Evolutionary conservation across 2,113 vertebrate genomes (phyloP).

Genomic region (Prietella phreatophila): DNA sequence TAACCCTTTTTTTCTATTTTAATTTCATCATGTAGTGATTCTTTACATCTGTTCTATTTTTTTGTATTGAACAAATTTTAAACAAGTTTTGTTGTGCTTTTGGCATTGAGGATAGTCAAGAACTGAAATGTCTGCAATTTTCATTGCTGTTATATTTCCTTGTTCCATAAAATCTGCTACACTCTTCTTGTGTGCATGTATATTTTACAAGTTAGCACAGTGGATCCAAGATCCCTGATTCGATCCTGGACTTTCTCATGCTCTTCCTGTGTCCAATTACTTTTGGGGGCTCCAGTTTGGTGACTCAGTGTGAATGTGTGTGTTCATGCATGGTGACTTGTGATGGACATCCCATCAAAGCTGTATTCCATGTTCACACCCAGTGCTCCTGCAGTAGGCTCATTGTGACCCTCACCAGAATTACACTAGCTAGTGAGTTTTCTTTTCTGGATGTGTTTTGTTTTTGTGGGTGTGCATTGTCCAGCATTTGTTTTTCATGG

Average conservation of each 20-base stretch:
- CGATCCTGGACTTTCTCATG: not conserved
- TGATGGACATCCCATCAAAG: not conserved
- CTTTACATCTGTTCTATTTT: not conserved
- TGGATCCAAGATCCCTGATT: not conserved
- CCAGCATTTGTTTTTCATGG: not conserved
- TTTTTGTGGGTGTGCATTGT: not conserved
- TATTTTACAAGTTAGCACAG: not conserved
- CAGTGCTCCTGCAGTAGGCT: not conserved
- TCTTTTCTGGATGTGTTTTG: not conserved
- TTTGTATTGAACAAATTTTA: slow-evolving; percentile 38
- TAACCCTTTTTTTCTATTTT: not conserved
- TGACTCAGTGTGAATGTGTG: not conserved
- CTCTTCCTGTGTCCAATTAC: not conserved
- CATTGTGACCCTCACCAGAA: not conserved
- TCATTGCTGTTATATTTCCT: not conserved
- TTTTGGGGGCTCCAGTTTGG: not conserved
- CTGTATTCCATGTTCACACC: not conserved
- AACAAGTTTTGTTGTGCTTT: not conserved
- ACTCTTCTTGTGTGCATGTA: not conserved
- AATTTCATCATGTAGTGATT: slow-evolving; percentile 29
- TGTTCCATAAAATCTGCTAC: not conserved
- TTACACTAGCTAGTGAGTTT: too few species aligned
- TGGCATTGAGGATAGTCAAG: not conserved
- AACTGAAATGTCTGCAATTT: not conserved
- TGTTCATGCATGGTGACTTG: not conserved